These are phyloP conservation scores for Acanthisitta chloris DNA, from an alignment of 2,113 vertebrate species.

Conservation along the genomic window DNA sequence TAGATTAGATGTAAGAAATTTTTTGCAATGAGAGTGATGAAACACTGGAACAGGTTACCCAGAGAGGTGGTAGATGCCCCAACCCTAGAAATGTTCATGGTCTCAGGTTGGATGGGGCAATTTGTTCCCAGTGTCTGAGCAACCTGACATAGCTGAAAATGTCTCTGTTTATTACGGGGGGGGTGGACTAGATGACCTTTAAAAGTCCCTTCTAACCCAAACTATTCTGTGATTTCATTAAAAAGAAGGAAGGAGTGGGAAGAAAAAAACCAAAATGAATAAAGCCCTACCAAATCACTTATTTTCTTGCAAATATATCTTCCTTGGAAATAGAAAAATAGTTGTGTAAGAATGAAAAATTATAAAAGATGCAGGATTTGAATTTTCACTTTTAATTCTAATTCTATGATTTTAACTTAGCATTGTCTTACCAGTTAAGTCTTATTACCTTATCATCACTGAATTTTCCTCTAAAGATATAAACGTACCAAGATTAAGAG, in stretches of 20 bases:
- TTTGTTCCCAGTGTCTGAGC: no score
- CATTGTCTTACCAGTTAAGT: background rate
- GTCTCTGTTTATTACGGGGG: background rate
- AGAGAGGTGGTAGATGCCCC: background rate
- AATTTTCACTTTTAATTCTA: background rate
- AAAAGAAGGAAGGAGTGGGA: background rate
- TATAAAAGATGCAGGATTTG: background rate
- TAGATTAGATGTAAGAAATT: background rate
- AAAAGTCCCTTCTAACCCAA: background rate
- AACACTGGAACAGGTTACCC: no score
- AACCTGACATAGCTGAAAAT: background rate
- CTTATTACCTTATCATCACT: background rate
- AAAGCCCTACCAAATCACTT: accelerated
- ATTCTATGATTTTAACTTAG: background rate
- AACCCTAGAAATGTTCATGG: background rate
- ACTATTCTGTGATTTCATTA: background rate
- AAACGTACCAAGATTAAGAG: background rate
- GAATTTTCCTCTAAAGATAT: background rate
- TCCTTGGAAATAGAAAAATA: background rate
- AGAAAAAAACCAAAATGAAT: background rate
- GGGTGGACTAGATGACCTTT: background rate
- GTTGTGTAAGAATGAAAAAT: background rate
- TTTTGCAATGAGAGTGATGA: background rate
- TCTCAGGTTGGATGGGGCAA: no score
- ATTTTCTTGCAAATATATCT: background rate